Base-by-base conservation (phyloP, 2,888 invertebrate genomes). In the Cosmia trapezina region DNA sequence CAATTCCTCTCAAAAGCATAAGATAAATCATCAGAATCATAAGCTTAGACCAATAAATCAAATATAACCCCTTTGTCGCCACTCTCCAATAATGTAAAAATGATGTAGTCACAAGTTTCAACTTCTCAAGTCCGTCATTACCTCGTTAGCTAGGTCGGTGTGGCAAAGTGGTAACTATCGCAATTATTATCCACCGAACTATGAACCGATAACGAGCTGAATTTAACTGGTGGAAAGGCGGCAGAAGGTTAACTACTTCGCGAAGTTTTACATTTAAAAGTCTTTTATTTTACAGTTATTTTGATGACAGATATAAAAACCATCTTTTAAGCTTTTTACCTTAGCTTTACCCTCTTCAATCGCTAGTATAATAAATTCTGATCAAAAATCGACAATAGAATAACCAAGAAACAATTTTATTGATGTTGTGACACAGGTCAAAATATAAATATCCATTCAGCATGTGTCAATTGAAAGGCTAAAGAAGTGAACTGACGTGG, bases 121-220 rank as follows among this genome's bases (percentile, higher is more conserved):
- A 80, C 57, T 61, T 74, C 64, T 57, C 56, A 54, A 80, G 60
- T 61, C 37, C 4, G 59, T 49, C 62, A 84, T 78, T 78, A 76
- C n/a, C 73, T 74, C 66, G 64, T 70, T 69, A 65, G 61, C 53
- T 60, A 60, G 64, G 61, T 60, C 70, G 72, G 60, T 73, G 73
- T 59, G 56, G 73, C 66, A 74, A 78, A 66, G 54, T 76, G 33
- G 81, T 59, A 70, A 84, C 73, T 79, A 74, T 78, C 56, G 81
- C 76, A 81, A 80, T 79, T 84, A 80, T 81, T 81, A 69, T 33
- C 67, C 85, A 87, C 37, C 71, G 81, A 85, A 86, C 86, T 87
- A 85, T 85, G 78, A 87, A 87, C 80, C 65, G 78, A 78, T 83
- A 80, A 80, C 66, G 60, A 83, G 79, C 61, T 60, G 45, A 61